phyloP scores from a whole-genome alignment of 2,113 vertebrate genomes.

The Cranoglanis bouderius region DNA sequence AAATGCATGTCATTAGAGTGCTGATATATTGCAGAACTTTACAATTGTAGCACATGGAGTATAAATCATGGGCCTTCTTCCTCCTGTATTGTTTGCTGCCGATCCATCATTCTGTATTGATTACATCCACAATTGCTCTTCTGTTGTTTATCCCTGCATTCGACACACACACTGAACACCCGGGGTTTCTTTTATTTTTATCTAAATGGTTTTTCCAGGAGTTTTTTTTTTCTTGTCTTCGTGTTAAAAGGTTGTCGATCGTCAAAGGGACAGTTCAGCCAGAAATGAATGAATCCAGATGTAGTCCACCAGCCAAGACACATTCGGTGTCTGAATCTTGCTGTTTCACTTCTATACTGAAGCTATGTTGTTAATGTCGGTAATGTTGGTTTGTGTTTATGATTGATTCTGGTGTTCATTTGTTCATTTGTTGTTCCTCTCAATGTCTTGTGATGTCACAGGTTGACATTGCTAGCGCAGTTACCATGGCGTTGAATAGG shows the following conservation, averaged over 20 bases:
- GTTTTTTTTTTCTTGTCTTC: too few relatives aligned
- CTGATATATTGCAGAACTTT: constrained; percentile 17
- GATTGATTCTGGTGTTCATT: background rate
- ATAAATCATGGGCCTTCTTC: constrained; percentile 18
- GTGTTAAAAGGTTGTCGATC: background rate
- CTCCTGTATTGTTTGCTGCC: constrained; percentile 13
- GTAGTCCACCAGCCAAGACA: background rate
- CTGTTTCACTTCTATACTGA: background rate
- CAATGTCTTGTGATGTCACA: too few relatives aligned
- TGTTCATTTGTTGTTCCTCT: background rate
- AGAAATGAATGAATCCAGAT: background rate
- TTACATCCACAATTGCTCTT: background rate
- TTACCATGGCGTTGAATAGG: background rate
- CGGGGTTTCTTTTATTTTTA: background rate
- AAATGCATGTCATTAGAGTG: constrained; percentile 14
- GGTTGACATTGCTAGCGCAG: too few relatives aligned
- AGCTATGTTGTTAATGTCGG: background rate
- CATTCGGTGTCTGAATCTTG: background rate
- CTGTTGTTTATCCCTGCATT: constrained; percentile 10
- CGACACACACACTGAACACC: background rate
- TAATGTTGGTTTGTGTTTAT: background rate
- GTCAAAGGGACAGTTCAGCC: background rate
- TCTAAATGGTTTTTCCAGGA: background rate
- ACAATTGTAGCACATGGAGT: constrained; percentile 18
- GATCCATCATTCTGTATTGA: constrained; percentile 27